phyloP scores from a whole-genome alignment of 2,888 invertebrate genomes.

The Eristalinus sepulchralis region DNA sequence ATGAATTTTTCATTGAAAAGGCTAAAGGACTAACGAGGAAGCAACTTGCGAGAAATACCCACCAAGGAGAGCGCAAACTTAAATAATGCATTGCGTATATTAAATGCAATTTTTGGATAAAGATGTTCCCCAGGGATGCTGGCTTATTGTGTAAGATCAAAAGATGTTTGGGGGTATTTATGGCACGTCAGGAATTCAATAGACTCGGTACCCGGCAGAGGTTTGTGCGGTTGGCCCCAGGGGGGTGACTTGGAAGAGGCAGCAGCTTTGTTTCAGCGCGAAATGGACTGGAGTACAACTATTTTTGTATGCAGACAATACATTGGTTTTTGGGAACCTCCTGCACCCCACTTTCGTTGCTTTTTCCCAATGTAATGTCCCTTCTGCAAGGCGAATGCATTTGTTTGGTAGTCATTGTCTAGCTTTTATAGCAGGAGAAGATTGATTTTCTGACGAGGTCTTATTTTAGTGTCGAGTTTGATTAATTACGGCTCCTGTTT shows the following conservation, averaged over 20 bases:
- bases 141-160: constrained; percentile 17
- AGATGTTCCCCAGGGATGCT: constrained; percentile 59
- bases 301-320: neutral
- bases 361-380: neutral
- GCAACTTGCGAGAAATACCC: constrained; percentile 19
- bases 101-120: constrained; percentile 71
- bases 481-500: too few species aligned
- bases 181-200: constrained; percentile 61
- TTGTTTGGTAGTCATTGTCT: too few species aligned
- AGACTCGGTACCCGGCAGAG: neutral
- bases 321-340: neutral
- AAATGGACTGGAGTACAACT: neutral
- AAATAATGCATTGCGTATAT: constrained; percentile 69
- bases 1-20: constrained; percentile 67
- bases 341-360: neutral
- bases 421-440: too few species aligned
- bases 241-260: constrained; percentile 35
- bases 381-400: neutral
- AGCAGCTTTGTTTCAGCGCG: constrained; percentile 28
- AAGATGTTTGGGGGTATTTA: constrained; percentile 54
- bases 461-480: too few species aligned
- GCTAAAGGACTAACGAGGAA: constrained; percentile 50
- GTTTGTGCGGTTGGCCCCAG: constrained; percentile 32
- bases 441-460: too few species aligned
- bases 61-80: constrained; percentile 32